Conservation (phyloP, 2,113 vertebrate genomes). For the Mungos mungo region DNA sequence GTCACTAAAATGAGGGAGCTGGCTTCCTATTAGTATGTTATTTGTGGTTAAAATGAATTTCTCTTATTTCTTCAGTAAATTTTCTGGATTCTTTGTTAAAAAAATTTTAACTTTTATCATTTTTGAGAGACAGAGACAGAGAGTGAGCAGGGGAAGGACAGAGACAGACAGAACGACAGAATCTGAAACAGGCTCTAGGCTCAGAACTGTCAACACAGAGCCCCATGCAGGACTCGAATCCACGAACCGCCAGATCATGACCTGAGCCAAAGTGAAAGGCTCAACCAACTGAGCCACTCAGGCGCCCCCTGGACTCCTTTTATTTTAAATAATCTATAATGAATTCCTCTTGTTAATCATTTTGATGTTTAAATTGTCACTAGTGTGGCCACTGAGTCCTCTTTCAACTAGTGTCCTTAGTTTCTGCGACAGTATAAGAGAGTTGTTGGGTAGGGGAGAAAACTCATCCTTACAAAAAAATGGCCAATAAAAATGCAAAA, state of each 20-base stretch:
- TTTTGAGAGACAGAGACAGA: no score
- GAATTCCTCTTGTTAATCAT: neutral
- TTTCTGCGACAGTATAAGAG: neutral
- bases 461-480: neutral
- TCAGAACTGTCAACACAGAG: no score
- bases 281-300: no score
- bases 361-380: neutral
- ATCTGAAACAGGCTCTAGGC: no score
- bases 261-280: no score
- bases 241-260: no score
- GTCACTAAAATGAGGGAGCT: neutral
- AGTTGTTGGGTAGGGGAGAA: neutral
- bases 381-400: neutral
- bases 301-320: no score
- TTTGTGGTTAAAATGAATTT: neutral
- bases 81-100: neutral
- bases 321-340: neutral
- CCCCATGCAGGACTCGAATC: no score
- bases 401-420: neutral
- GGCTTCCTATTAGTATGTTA: neutral
- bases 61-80: neutral
- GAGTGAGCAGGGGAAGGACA: no score
- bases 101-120: neutral
- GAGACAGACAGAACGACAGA: no score
- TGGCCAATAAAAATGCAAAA: neutral